Percentiles rank a stretch among this genome's conserved stretches.
Conservation (phyloP, 2,888 invertebrate genomes). For the Silvanus unidentatus region DNA sequence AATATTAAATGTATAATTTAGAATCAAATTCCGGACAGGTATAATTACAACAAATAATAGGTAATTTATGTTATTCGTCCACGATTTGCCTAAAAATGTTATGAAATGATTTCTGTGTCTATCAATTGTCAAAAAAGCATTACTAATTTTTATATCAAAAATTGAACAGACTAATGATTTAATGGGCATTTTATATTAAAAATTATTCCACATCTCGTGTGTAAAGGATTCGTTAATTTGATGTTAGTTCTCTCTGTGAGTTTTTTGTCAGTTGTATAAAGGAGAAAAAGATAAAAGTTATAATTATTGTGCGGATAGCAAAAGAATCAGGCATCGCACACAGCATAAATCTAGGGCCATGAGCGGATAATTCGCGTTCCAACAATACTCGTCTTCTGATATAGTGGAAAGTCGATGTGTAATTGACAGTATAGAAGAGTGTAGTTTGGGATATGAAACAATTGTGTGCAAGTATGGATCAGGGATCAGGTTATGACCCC, state of each 20-base stretch:
- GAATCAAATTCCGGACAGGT: background rate
- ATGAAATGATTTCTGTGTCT: background rate
- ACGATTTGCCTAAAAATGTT: too few relatives aligned
- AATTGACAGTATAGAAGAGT: constrained; percentile 27
- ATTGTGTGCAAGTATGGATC: constrained; percentile 20
- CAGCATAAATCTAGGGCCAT: too few relatives aligned
- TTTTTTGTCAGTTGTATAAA: background rate
- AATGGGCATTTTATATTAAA: constrained; percentile 23
- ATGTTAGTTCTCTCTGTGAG: background rate
- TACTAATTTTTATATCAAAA: constrained; percentile 2
- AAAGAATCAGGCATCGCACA: too few relatives aligned
- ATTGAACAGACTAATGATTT: constrained; percentile 20
- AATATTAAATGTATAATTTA: background rate
- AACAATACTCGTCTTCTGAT: too few relatives aligned
- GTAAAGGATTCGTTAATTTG: too few relatives aligned
- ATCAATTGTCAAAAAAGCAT: constrained; percentile 1
- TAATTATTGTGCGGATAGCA: too few relatives aligned
- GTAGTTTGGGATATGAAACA: constrained; percentile 8
- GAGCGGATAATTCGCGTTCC: too few relatives aligned
- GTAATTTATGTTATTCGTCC: background rate
- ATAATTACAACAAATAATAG: constrained; percentile 2
- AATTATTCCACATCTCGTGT: too few relatives aligned
- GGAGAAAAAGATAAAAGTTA: too few relatives aligned
- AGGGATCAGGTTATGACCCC: constrained; percentile 45
- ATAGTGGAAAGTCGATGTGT: too few relatives aligned